Percentiles rank a stretch among this genome's conserved stretches.
phyloP scores from a whole-genome alignment of 2,888 invertebrate species.

The Tachystola acroxantha region DNA sequence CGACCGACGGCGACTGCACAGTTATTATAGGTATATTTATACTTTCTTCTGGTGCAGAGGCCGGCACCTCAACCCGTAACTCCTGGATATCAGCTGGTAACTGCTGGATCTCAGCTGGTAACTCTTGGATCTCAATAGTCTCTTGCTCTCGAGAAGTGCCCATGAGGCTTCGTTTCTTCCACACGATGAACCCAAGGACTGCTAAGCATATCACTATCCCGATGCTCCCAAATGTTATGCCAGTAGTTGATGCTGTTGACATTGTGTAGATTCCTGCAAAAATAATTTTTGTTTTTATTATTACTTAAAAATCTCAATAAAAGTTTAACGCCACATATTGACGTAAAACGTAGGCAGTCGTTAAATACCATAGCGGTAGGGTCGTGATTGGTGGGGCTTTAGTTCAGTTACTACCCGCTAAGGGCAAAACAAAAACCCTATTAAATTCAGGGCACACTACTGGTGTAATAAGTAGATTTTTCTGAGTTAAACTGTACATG shows the following conservation, averaged over 20 bases:
- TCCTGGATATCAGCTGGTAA: too few species aligned
- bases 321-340: too few species aligned
- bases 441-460: too few species aligned
- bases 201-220: constrained; percentile 33
- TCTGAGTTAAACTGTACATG: too few species aligned
- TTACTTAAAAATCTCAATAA: too few species aligned
- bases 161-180: constrained; percentile 47
- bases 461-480: too few species aligned
- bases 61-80: constrained; percentile 1
- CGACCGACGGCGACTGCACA: constrained; percentile 47
- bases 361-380: too few species aligned
- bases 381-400: too few species aligned
- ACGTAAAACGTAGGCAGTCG: too few species aligned
- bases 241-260: constrained; percentile 61
- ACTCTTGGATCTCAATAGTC: constrained; percentile 38
- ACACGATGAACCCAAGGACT: constrained; percentile 42
- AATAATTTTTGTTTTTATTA: neutral
- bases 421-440: too few species aligned
- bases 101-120: constrained; percentile 35
- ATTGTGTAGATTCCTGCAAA: constrained; percentile 52
- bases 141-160: constrained; percentile 25
- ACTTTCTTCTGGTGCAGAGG: constrained; percentile 13
- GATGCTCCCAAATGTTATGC: constrained; percentile 50
- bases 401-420: too few species aligned
- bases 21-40: constrained; percentile 31